phyloP scores from a whole-genome alignment of 2,113 vertebrate genomes.

The Rhea americana region DNA sequence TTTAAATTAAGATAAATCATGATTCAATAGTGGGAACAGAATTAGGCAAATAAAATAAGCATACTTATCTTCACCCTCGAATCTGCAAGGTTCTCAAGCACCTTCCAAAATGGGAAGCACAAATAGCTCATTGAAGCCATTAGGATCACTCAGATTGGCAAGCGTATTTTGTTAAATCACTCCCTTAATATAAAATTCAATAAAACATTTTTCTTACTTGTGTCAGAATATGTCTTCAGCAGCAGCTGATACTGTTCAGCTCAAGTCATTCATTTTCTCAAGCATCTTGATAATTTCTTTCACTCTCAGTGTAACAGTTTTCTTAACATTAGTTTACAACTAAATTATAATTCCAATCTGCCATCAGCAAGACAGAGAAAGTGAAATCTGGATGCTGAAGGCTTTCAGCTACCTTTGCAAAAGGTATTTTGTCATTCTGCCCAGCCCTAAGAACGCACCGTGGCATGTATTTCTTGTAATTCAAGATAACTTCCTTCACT shows the following conservation, averaged over 20 bases:
- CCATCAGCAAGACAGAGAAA: neutral
- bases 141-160: neutral
- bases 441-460: neutral
- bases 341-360: neutral
- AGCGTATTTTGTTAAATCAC: neutral
- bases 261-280: neutral
- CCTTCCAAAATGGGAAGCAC: neutral
- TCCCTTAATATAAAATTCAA: neutral
- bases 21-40: neutral
- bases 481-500: slow-evolving; percentile 19
- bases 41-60: neutral
- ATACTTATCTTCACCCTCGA: neutral
- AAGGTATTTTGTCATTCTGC: neutral
- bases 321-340: neutral
- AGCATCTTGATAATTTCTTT: neutral
- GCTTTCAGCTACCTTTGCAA: neutral
- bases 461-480: neutral
- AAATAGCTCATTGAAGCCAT: neutral
- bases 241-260: neutral
- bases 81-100: neutral
- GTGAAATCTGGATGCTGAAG: neutral
- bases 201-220: neutral
- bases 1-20: neutral
- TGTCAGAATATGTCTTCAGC: neutral
- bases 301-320: neutral